Conservation (phyloP, 92 coral and sea anemone genomes). For the Heliopora coerulea region DNA sequence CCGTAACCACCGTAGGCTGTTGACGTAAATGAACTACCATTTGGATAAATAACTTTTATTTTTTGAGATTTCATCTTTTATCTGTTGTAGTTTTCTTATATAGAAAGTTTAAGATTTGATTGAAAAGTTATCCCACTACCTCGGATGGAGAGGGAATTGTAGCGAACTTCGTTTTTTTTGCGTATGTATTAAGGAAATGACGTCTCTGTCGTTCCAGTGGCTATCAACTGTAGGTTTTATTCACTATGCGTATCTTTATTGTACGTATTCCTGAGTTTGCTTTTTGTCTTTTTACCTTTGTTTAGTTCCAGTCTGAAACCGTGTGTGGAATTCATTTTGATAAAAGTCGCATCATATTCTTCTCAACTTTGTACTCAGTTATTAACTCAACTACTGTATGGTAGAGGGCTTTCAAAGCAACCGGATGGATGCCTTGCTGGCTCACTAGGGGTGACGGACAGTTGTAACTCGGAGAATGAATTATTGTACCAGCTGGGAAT, state of each 20-base stretch:
- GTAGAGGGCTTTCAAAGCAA: conserved; percentile 33
- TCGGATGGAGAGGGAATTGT: no score
- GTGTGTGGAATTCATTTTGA: conserved; percentile 81
- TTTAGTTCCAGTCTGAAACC: conserved; percentile 63
- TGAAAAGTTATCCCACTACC: no score
- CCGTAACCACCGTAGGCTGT: no score
- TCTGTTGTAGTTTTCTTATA: no score
- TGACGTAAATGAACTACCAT: no score
- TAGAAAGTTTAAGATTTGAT: no score
- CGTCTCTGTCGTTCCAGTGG: no score
- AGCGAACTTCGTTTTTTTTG: no score
- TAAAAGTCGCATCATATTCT: conserved; percentile 71
- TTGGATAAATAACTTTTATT: no score
- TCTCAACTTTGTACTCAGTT: conserved; percentile 67
- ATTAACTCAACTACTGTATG: conserved; percentile 62
- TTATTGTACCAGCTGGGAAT: conserved; percentile 84
- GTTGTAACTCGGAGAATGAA: conserved; percentile 59
- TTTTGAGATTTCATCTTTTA: no score
- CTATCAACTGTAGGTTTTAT: no score
- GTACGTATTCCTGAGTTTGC: not conserved
- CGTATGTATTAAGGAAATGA: no score
- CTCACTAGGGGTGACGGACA: conserved; percentile 42
- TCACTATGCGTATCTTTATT: not conserved
- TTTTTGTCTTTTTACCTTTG: not conserved
- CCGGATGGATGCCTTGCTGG: conserved; percentile 43